These are phyloP conservation scores for Marmota monax DNA, from an alignment of 2,113 vertebrate species.

Conservation along the genomic window DNA sequence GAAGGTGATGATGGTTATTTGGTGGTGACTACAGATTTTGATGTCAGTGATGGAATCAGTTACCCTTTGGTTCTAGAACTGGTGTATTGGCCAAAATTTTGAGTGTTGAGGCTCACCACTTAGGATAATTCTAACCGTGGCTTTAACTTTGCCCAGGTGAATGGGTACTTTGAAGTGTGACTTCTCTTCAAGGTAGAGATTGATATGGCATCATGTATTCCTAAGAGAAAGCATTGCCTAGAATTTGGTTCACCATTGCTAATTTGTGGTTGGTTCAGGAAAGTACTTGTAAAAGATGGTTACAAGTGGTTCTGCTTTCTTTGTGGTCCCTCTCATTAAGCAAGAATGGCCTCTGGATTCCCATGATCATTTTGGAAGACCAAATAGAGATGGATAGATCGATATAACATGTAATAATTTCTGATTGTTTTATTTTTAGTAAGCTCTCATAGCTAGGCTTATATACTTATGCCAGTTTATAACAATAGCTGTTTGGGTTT, in stretches of 20 bases:
- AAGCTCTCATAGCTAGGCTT: background rate
- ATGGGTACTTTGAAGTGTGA: slow-evolving; percentile 32
- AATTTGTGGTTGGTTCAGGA: slow-evolving; percentile 18
- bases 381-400: background rate
- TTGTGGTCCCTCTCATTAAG: background rate
- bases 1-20: background rate
- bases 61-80: slow-evolving; percentile 32
- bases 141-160: slow-evolving; percentile 62
- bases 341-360: background rate
- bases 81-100: slow-evolving; percentile 34
- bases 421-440: slow-evolving; percentile 17
- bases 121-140: slow-evolving; percentile 49
- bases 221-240: slow-evolving; percentile 55
- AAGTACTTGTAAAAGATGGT: slow-evolving; percentile 56
- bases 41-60: slow-evolving; percentile 30
- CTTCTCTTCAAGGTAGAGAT: slow-evolving; percentile 47
- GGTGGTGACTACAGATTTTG: background rate
- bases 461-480: background rate
- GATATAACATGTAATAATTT: background rate
- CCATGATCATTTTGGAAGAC: background rate
- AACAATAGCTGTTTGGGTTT: slow-evolving; percentile 17
- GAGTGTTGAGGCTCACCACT: slow-evolving; percentile 46
- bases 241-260: slow-evolving; percentile 42
- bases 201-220: slow-evolving; percentile 2
- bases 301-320: slow-evolving; percentile 67